Evolutionary conservation across 2,888 invertebrate genomes (phyloP).

Genomic region (Yponomeuta cagnagella): DNA sequence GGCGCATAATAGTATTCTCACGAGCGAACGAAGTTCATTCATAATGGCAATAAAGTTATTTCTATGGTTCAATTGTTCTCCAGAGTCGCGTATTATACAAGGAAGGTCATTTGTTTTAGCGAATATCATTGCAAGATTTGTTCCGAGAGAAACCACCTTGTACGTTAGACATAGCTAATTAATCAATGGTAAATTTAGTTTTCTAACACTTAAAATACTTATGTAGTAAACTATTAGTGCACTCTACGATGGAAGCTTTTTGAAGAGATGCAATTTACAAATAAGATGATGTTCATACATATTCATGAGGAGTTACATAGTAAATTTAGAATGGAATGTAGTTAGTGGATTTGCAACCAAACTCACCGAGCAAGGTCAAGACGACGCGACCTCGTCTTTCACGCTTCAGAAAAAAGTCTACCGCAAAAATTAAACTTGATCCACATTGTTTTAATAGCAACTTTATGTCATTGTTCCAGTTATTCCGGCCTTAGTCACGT

Average conservation of each 20-base stretch:
- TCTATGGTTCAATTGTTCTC: slow-evolving; percentile 11
- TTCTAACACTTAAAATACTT: background rate
- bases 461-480: slow-evolving; percentile 55
- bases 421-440: slow-evolving; percentile 10
- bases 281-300: background rate
- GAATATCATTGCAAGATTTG: slow-evolving; percentile 17
- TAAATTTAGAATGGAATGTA: slow-evolving; percentile 3
- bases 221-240: too few species aligned
- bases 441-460: slow-evolving; percentile 16
- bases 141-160: background rate
- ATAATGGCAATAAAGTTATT: background rate
- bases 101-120: slow-evolving; percentile 15
- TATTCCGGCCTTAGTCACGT: slow-evolving; percentile 43
- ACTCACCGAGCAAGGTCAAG: slow-evolving; percentile 35
- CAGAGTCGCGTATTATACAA: background rate
- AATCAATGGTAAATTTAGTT: background rate
- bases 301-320: background rate
- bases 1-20: slow-evolving; percentile 15
- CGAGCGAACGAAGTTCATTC: slow-evolving; percentile 15
- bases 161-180: background rate
- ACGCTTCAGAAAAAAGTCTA: slow-evolving; percentile 11
- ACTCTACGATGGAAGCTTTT: background rate
- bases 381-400: slow-evolving; percentile 31
- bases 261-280: background rate
- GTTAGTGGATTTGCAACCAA: slow-evolving; percentile 1